Percentiles rank a stretch among this genome's conserved stretches.
Evolutionary conservation across 2,113 vertebrate genomes (phyloP).

Genomic region (Nothoprocta perdicaria): DNA sequence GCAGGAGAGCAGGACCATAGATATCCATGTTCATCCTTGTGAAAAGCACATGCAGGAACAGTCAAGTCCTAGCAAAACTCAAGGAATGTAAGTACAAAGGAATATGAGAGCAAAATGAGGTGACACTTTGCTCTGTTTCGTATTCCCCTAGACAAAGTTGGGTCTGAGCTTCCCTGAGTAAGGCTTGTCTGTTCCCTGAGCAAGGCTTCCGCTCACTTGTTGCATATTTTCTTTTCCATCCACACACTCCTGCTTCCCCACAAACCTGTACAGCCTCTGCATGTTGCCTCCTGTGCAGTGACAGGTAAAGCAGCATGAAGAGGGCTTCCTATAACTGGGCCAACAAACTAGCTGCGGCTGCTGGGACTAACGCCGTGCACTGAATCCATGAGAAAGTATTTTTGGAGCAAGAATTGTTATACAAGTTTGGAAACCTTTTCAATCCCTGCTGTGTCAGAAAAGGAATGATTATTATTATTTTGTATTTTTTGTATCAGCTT

Average conservation of each 20-base stretch:
- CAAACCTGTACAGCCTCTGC: neutral
- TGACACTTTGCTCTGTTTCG: rapidly evolving
- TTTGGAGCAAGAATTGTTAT: neutral
- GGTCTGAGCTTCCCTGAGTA: rapidly evolving
- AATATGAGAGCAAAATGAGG: neutral
- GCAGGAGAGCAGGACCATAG: neutral
- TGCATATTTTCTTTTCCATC: neutral
- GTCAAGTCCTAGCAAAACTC: neutral
- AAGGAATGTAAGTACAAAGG: neutral
- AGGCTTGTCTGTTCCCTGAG: neutral
- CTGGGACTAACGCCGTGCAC: rapidly evolving
- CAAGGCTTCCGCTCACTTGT: neutral
- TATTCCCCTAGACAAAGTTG: rapidly evolving
- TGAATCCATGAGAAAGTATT: rapidly evolving
- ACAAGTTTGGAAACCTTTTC: neutral
- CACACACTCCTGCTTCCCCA: neutral
- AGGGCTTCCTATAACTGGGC: too few species aligned
- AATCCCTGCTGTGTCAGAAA: neutral
- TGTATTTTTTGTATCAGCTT: neutral
- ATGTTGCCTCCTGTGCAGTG: neutral
- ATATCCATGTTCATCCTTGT: rapidly evolving
- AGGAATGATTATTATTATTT: neutral
- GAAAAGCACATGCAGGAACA: neutral
- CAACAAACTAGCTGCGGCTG: neutral
- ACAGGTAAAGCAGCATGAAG: neutral